Percentiles rank a stretch among this genome's conserved stretches.
Conservation (phyloP, 2,888 invertebrate genomes). For the Ectobius pallidus region DNA sequence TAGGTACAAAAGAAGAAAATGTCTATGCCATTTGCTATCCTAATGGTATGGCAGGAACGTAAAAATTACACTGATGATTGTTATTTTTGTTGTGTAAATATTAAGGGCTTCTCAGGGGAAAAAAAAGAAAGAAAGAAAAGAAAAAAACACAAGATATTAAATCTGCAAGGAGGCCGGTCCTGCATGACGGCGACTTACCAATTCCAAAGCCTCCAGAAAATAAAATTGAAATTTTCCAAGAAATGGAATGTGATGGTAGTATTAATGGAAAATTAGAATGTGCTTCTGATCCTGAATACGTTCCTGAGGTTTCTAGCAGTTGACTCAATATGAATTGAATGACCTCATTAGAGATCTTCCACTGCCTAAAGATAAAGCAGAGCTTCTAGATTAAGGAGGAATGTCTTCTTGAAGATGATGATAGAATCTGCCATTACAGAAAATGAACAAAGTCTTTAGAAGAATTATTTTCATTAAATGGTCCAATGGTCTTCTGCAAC, state of each 20-base stretch:
- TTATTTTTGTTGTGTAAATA: neutral
- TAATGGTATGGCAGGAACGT: neutral
- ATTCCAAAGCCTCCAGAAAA: neutral
- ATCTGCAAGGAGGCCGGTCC: conserved; percentile 1
- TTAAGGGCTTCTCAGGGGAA: neutral
- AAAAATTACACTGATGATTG: neutral
- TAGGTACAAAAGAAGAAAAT: neutral
- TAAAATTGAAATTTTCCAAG: neutral
- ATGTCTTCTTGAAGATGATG: neutral
- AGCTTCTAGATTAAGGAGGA: neutral
- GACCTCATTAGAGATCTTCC: too few species aligned
- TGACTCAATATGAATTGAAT: too few species aligned
- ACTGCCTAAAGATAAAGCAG: too few species aligned
- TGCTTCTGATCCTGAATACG: too few species aligned
- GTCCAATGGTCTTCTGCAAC: neutral
- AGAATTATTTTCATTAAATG: neutral
- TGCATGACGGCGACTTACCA: neutral
- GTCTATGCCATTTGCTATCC: neutral
- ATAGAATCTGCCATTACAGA: neutral
- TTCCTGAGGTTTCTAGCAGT: too few species aligned
- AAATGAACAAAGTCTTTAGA: neutral
- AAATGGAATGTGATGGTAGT: too few species aligned
- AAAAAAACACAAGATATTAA: neutral
- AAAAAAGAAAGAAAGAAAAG: too few species aligned
- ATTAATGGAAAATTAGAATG: too few species aligned